Percentiles rank a stretch among this genome's conserved stretches.
phyloP scores from a whole-genome alignment of 2,888 invertebrate species.

The Hypsopygia costalis region DNA sequence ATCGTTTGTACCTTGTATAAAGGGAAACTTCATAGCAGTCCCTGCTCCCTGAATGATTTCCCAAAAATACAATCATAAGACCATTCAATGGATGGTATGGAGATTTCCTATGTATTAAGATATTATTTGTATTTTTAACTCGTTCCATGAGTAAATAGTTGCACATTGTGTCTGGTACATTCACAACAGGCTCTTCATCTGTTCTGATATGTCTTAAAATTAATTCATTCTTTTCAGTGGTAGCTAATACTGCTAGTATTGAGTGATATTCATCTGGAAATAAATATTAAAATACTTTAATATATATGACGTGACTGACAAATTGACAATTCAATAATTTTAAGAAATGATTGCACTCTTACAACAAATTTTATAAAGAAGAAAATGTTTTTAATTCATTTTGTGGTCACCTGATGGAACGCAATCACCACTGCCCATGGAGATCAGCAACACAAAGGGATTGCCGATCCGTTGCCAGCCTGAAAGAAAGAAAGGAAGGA shows the following conservation, averaged over 20 bases:
- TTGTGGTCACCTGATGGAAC: no score
- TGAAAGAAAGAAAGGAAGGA: no score
- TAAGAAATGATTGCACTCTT: no score
- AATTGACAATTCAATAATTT: no score
- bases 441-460: no score
- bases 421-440: no score
- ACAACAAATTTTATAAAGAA: no score
- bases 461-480: no score
- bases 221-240: slow-evolving; percentile 43
- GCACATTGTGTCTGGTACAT: slow-evolving; percentile 37
- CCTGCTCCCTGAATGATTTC: slow-evolving; percentile 11
- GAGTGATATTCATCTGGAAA: slow-evolving; percentile 36
- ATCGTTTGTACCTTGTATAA: slow-evolving; percentile 58
- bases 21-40: slow-evolving; percentile 29
- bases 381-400: no score
- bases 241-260: slow-evolving; percentile 44
- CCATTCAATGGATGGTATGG: slow-evolving; percentile 57
- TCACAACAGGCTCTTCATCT: slow-evolving; percentile 16
- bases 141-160: slow-evolving; percentile 47
- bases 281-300: neutral
- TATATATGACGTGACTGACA: no score
- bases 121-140: slow-evolving; percentile 27
- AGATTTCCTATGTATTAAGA: slow-evolving; percentile 42
- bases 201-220: slow-evolving; percentile 37
- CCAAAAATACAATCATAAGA: slow-evolving; percentile 38